Evolutionary conservation across 2,888 invertebrate genomes (phyloP).

Genomic region (Mimumesa dahlbomi): DNA sequence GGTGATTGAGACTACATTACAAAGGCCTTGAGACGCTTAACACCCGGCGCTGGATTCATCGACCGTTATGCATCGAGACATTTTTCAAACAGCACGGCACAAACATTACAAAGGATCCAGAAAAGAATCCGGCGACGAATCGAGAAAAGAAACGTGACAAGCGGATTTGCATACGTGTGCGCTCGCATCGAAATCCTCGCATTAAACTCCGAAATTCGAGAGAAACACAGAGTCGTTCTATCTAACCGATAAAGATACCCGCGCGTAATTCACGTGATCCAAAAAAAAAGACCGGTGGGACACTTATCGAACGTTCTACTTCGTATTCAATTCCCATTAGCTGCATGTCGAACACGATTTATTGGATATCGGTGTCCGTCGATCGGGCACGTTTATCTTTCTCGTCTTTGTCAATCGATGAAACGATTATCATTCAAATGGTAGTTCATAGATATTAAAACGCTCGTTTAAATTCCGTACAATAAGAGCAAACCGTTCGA

Average conservation of each 20-base stretch:
- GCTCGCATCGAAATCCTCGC: too few relatives aligned
- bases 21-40: slow-evolving; percentile 73
- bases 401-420: too few relatives aligned
- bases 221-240: too few relatives aligned
- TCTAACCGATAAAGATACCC: too few relatives aligned
- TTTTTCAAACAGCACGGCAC: slow-evolving; percentile 4
- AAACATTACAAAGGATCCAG: neutral
- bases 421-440: slow-evolving; percentile 34
- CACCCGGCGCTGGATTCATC: slow-evolving; percentile 45
- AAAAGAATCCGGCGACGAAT: slow-evolving; percentile 26
- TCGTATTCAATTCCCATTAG: too few relatives aligned
- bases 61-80: slow-evolving; percentile 36
- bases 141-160: slow-evolving; percentile 9
- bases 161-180: slow-evolving; percentile 30
- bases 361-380: too few relatives aligned
- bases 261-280: too few relatives aligned
- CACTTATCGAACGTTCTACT: too few relatives aligned
- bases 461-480: slow-evolving; percentile 24
- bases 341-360: too few relatives aligned
- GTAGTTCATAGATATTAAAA: slow-evolving; percentile 24
- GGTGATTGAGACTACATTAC: slow-evolving; percentile 75
- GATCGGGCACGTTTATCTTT: too few relatives aligned
- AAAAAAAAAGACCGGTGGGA: too few relatives aligned
- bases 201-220: too few relatives aligned
- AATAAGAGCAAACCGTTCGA: slow-evolving; percentile 17